A percentile compares a stretch with the other conserved stretches of the same genome.
Evolutionary conservation across 1,140 invertebrate genomes (phyloP).

Genomic region (Aricia agestis): DNA sequence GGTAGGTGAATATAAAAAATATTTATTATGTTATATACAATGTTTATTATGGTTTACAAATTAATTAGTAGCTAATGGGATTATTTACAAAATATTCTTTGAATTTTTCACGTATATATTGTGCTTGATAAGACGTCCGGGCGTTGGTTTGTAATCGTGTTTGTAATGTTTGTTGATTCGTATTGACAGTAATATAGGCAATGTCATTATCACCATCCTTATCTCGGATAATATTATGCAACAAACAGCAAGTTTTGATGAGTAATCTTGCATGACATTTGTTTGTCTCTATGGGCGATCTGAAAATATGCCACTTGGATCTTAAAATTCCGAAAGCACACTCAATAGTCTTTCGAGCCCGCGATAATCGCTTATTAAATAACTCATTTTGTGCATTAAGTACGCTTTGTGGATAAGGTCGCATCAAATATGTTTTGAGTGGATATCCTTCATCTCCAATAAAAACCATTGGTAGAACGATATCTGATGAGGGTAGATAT

Average conservation of each 20-base stretch:
- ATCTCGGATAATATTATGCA: conserved; percentile 20
- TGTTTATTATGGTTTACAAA: conserved; percentile 14
- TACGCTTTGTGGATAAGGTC: conserved; percentile 29
- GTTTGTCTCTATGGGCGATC: conserved; percentile 14
- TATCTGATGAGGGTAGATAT: conserved; percentile 17
- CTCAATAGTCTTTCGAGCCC: too few species aligned
- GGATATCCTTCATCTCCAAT: conserved; percentile 32
- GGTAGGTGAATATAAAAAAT: conserved; percentile 24
- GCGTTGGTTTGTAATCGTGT: conserved; percentile 18
- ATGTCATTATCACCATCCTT: conserved; percentile 23
- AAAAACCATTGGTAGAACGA: conserved; percentile 21
- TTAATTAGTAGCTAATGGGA: conserved; percentile 21
- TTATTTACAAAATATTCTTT: conserved; percentile 21
- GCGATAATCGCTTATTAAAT: conserved; percentile 31
- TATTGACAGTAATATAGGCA: conserved; percentile 18
- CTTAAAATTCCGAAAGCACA: conserved; percentile 26
- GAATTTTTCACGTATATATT: too few species aligned
- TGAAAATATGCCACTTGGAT: conserved; percentile 26
- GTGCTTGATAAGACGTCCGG: conserved; percentile 21
- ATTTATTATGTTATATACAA: conserved; percentile 21
- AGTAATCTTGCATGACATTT: conserved; percentile 13
- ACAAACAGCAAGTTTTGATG: conserved; percentile 15
- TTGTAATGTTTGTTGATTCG: conserved; percentile 19
- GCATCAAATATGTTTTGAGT: conserved; percentile 32
- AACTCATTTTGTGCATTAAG: conserved; percentile 28